Conservation (phyloP, 2,113 vertebrate species). For the Podarcis cretensis region DNA sequence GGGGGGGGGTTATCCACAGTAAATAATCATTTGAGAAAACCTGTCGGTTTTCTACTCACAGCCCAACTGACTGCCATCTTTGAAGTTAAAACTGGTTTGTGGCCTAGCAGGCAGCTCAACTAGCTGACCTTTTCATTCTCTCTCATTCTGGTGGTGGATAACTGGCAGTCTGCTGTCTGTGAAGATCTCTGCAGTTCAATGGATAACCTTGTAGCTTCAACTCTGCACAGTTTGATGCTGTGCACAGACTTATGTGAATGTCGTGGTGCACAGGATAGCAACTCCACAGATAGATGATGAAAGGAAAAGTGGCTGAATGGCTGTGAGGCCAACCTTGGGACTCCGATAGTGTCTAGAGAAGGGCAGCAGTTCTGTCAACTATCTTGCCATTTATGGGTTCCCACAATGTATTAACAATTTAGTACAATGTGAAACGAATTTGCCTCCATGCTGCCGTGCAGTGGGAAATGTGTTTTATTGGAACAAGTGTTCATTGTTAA, state of each 20-base stretch:
- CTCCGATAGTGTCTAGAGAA: background rate
- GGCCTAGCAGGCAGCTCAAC: background rate
- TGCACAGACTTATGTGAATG: background rate
- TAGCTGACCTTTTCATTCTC: background rate
- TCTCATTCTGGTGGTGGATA: background rate
- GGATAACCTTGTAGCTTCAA: background rate
- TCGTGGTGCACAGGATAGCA: background rate
- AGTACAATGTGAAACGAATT: background rate
- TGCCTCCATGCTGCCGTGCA: background rate
- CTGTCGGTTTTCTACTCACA: background rate
- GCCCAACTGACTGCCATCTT: background rate
- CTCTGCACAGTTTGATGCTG: background rate
- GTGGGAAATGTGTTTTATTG: background rate
- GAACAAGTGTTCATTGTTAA: constrained; percentile 7
- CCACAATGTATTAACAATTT: background rate
- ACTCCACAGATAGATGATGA: background rate
- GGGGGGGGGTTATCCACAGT: no score
- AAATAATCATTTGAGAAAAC: background rate
- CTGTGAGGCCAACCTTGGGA: background rate
- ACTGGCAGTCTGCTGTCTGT: background rate
- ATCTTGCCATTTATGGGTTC: background rate
- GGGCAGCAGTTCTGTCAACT: background rate
- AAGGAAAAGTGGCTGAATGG: no score
- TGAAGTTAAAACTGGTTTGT: background rate
- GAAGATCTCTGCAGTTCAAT: background rate